phyloP scores from a whole-genome alignment of 1,140 invertebrate species.

The Lepidostoma basale region DNA sequence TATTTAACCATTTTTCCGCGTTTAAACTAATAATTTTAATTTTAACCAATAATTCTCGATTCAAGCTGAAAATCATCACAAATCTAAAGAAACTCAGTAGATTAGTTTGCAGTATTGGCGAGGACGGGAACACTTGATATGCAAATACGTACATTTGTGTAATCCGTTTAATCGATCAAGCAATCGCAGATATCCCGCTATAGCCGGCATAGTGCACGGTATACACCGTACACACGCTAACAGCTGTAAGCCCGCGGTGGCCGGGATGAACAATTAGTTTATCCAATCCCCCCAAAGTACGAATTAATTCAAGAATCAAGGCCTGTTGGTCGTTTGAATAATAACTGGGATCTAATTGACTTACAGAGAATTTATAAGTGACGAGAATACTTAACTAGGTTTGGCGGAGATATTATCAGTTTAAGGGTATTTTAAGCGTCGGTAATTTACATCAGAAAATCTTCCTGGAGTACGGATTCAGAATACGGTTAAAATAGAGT shows the following conservation, averaged over 20 bases:
- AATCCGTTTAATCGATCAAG: conserved; percentile 15
- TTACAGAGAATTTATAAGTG: not conserved
- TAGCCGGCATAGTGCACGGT: no score
- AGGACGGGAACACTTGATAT: not conserved
- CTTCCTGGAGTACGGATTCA: no score
- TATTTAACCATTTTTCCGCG: no score
- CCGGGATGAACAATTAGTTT: conserved; percentile 1
- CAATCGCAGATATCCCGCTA: conserved; percentile 7
- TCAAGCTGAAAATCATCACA: no score
- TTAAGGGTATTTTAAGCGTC: no score
- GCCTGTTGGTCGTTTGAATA: conserved; percentile 4
- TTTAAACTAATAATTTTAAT: no score
- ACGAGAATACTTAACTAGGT: not conserved
- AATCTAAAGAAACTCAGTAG: no score
- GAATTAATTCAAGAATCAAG: not conserved
- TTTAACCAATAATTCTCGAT: no score
- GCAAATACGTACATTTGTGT: conserved; percentile 6
- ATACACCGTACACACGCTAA: conserved; percentile 1
- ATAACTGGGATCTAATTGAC: conserved; percentile 6
- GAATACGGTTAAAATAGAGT: no score
- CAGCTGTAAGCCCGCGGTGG: conserved; percentile 8
- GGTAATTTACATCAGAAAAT: no score
- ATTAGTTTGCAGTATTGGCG: no score
- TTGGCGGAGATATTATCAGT: no score
- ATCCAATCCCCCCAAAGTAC: not conserved